phyloP scores from a whole-genome alignment of 1,140 invertebrate genomes.

The Frieseomelitta varia region DNA sequence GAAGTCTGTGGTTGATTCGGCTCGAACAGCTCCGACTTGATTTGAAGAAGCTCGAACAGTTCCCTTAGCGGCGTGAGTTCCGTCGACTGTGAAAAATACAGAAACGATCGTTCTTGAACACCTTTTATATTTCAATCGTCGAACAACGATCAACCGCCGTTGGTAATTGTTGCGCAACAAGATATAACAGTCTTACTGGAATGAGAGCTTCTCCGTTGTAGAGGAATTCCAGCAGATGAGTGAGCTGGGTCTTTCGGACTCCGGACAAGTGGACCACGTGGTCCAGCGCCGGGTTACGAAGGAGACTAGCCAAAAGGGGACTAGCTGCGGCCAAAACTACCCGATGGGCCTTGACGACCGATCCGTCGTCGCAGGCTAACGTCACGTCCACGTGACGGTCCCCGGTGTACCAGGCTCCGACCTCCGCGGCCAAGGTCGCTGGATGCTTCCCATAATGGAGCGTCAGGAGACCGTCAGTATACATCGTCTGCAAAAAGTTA shows the following conservation, averaged over 20 bases:
- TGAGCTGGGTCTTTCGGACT: constrained; percentile 88
- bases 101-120: neutral
- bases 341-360: constrained; percentile 88
- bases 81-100: constrained; percentile 85
- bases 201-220: constrained; percentile 93
- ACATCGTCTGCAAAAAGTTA: constrained; percentile 80
- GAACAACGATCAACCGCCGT: too few species aligned
- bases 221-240: constrained; percentile 90
- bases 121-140: neutral
- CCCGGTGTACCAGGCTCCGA: constrained; percentile 91
- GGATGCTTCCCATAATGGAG: constrained; percentile 95
- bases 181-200: constrained; percentile 82
- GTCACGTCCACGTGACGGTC: constrained; percentile 91
- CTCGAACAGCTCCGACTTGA: constrained; percentile 88
- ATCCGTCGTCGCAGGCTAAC: constrained; percentile 90
- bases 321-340: constrained; percentile 92
- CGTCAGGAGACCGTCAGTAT: constrained; percentile 87
- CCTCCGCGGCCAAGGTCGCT: constrained; percentile 92
- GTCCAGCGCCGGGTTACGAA: constrained; percentile 85
- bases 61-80: constrained; percentile 91
- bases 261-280: constrained; percentile 91
- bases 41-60: constrained; percentile 90
- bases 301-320: constrained; percentile 91
- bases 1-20: constrained; percentile 77
- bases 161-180: neutral